Conservation (phyloP, 2,888 invertebrate genomes). For the Acleris holmiana region DNA sequence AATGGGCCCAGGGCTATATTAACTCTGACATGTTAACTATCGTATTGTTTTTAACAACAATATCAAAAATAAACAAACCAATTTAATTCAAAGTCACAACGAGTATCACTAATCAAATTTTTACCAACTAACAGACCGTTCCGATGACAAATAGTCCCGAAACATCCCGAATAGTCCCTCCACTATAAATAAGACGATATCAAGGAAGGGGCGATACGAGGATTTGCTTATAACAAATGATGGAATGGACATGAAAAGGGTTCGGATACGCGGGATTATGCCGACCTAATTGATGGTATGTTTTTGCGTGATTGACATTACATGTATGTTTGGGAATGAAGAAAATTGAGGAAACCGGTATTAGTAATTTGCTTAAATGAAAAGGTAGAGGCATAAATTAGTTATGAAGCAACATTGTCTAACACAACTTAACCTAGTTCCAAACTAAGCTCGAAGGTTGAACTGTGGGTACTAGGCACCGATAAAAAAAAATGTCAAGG, state of each 20-base stretch:
- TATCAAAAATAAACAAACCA: too few species aligned
- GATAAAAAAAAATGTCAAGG: too few species aligned
- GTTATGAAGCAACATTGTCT: too few species aligned
- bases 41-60: too few species aligned
- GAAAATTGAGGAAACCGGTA: not conserved
- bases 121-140: constrained; percentile 58
- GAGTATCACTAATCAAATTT: constrained; percentile 34
- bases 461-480: too few species aligned
- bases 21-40: too few species aligned
- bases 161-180: constrained; percentile 74
- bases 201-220: constrained; percentile 64
- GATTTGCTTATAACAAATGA: constrained; percentile 80
- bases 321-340: not conserved
- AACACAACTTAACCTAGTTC: too few species aligned
- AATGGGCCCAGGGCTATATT: too few species aligned
- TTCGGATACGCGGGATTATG: constrained; percentile 46
- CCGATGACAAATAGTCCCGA: constrained; percentile 80
- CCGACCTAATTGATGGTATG: constrained; percentile 53
- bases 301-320: constrained; percentile 40
- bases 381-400: too few species aligned
- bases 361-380: not conserved
- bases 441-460: too few species aligned
- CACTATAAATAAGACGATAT: constrained; percentile 82
- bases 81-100: not conserved
- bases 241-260: constrained; percentile 77